Conservation (phyloP, 2,888 invertebrate species). For the Hydropsyche betteni region DNA sequence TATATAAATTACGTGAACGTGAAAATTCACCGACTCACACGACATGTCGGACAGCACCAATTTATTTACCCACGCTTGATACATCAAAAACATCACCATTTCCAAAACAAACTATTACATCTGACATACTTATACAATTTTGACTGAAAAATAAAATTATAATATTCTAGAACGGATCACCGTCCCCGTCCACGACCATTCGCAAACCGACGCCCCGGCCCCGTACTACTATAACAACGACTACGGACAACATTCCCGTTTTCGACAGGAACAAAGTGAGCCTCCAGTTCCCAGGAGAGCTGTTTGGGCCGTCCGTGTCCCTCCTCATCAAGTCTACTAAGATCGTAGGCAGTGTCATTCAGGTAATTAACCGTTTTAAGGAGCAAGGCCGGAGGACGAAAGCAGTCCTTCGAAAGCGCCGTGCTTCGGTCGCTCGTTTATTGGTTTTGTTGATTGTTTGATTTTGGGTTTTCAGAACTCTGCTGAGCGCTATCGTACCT, state of each 20-base stretch:
- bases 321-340: constrained; percentile 73
- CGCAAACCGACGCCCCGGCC: constrained; percentile 45
- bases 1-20: no score
- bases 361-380: constrained; percentile 61
- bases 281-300: constrained; percentile 71
- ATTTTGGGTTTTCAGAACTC: constrained; percentile 70
- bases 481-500: constrained; percentile 76
- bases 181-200: constrained; percentile 44
- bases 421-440: no score
- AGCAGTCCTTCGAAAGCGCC: no score
- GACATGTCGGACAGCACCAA: no score
- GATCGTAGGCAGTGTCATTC: constrained; percentile 71
- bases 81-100: no score
- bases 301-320: constrained; percentile 75
- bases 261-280: constrained; percentile 73
- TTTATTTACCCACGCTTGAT: no score
- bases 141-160: not conserved
- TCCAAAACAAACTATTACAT: no score
- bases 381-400: constrained; percentile 37
- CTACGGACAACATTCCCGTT: constrained; percentile 67
- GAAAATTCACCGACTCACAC: no score
- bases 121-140: not conserved
- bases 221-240: constrained; percentile 56
- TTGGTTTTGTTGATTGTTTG: no score
- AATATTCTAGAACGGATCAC: constrained; percentile 47